Conservation (phyloP, 2,113 vertebrate genomes). For the Petroica traversi region DNA sequence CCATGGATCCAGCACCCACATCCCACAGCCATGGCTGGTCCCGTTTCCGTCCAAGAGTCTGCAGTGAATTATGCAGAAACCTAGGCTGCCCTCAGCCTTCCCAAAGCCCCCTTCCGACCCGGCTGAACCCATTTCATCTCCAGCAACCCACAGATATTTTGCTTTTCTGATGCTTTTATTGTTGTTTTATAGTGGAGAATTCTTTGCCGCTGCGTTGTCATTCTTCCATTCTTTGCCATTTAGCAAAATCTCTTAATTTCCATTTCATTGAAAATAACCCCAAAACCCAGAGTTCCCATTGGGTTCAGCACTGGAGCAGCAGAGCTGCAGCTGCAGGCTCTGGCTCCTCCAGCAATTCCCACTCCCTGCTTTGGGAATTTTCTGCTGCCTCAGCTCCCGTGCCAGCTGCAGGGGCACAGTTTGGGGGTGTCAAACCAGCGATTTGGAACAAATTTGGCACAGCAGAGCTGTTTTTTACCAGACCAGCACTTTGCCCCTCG, state of each 20-base stretch:
- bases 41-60: background rate
- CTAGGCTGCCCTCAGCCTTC: background rate
- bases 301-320: background rate
- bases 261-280: background rate
- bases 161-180: background rate
- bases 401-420: conserved; percentile 12
- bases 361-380: background rate
- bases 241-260: background rate
- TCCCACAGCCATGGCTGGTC: rapidly evolving
- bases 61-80: background rate
- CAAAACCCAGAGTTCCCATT: background rate
- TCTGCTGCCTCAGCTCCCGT: background rate
- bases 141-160: background rate
- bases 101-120: background rate
- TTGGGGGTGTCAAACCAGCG: rapidly evolving
- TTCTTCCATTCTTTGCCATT: background rate
- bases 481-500: background rate
- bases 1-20: background rate
- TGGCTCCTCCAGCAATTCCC: background rate
- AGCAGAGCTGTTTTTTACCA: rapidly evolving
- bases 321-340: background rate
- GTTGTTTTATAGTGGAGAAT: background rate
- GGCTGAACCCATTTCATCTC: rapidly evolving
- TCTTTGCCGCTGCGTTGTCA: background rate
- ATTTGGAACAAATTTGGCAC: background rate